phyloP scores from a whole-genome alignment of 2,888 invertebrate species.

The Dasypogon diadema region DNA sequence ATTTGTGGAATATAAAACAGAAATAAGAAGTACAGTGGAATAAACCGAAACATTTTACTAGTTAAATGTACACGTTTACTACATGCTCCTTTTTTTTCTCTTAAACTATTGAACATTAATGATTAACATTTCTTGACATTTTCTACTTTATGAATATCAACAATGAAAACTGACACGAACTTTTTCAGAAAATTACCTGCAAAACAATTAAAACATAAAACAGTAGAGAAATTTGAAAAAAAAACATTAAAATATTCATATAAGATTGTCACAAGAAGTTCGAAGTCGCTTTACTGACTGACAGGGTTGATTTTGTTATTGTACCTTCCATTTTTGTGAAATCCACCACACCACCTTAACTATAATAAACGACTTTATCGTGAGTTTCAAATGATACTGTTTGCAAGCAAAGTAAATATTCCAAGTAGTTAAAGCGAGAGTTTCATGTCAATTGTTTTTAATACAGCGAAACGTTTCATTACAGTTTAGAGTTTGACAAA shows the following conservation, averaged over 20 bases:
- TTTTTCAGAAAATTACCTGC: neutral
- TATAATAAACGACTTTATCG: neutral
- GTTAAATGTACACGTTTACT: conserved; percentile 40
- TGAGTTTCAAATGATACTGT: neutral
- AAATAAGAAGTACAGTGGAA: neutral
- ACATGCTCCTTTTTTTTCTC: conserved; percentile 15
- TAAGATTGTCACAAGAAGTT: conserved; percentile 29
- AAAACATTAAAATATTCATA: neutral
- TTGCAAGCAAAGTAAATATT: neutral
- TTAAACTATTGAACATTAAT: conserved; percentile 41
- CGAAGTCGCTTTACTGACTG: neutral
- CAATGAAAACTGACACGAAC: neutral
- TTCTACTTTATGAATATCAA: neutral
- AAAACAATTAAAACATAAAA: neutral
- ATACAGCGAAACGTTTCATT: conserved; percentile 13
- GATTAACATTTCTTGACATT: conserved; percentile 11
- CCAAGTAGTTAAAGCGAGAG: conserved; percentile 26
- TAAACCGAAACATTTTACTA: conserved; percentile 42
- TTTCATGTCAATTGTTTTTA: conserved; percentile 14
- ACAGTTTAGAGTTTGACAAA: too few relatives aligned
- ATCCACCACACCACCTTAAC: conserved; percentile 14
- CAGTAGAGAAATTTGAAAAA: conserved; percentile 26
- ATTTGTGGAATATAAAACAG: too few relatives aligned
- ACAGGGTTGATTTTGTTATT: conserved; percentile 29
- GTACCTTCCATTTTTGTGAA: conserved; percentile 24